Percentiles rank a stretch among this genome's conserved stretches.
phyloP scores from a whole-genome alignment of 1,140 invertebrate genomes.

The Asobara japonica region DNA sequence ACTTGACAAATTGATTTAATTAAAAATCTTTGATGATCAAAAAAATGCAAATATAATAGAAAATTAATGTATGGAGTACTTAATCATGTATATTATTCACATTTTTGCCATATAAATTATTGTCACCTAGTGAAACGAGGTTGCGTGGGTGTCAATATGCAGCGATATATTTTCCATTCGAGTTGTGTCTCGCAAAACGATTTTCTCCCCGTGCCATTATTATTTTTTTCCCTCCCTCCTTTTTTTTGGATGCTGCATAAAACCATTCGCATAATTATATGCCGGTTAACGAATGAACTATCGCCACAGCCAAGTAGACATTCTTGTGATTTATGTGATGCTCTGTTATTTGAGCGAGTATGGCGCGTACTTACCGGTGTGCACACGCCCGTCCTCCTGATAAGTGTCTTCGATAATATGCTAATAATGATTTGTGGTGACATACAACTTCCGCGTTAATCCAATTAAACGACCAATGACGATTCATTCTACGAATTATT shows the following conservation, averaged over 20 bases:
- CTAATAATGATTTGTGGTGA: slow-evolving; percentile 57
- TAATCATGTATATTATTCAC: background rate
- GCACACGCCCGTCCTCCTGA: slow-evolving; percentile 35
- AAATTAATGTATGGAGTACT: background rate
- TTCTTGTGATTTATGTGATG: slow-evolving; percentile 48
- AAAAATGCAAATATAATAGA: background rate
- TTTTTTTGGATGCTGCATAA: no score
- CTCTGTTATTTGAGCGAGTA: slow-evolving; percentile 44
- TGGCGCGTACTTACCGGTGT: slow-evolving; percentile 27
- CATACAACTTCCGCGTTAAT: slow-evolving; percentile 51
- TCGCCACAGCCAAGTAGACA: slow-evolving; percentile 44
- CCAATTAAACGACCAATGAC: slow-evolving; percentile 41
- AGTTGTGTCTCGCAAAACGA: background rate
- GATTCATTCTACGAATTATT: background rate
- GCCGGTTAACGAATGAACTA: slow-evolving; percentile 56
- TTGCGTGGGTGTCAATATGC: slow-evolving; percentile 7
- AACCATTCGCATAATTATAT: slow-evolving; percentile 44
- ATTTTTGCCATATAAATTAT: background rate
- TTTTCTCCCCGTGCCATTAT: background rate
- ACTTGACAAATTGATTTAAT: background rate
- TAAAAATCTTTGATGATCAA: background rate
- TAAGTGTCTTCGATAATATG: slow-evolving; percentile 58
- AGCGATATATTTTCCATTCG: slow-evolving; percentile 7
- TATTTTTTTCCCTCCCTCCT: background rate
- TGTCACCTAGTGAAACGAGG: background rate